These are phyloP conservation scores for Novumbra hubbsi DNA, from an alignment of 2,797 vertebrate species.

Conservation along the genomic window DNA sequence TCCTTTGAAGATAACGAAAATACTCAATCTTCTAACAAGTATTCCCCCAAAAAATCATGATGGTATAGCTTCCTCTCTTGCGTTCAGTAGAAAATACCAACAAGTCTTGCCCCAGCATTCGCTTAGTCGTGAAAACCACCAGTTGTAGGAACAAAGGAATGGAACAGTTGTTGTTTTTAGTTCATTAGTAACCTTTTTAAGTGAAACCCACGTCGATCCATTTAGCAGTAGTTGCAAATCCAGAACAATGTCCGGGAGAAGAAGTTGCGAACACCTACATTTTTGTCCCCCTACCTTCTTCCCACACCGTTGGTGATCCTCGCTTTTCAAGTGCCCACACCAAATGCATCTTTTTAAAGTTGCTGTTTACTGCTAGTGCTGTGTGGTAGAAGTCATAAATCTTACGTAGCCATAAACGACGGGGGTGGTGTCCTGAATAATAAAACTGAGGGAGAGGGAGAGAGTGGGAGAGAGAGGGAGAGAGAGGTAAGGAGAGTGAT, in stretches of 20 bases:
- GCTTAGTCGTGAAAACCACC: constrained; percentile 17
- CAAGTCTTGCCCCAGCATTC: constrained; percentile 12
- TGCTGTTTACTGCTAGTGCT: constrained; percentile 69
- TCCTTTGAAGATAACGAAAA: constrained; percentile 42
- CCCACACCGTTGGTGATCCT: constrained; percentile 76
- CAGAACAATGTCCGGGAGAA: constrained; percentile 57
- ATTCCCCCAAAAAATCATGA: constrained; percentile 10
- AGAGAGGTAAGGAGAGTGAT: constrained; percentile 24
- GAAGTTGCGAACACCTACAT: constrained; percentile 87
- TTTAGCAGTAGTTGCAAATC: constrained; percentile 55
- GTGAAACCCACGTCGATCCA: constrained; percentile 24
- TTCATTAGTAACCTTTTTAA: constrained; percentile 64
- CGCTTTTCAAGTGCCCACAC: constrained; percentile 73
- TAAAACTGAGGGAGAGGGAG: constrained; percentile 60
- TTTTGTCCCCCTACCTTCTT: constrained; percentile 78
- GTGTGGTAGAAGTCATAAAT: constrained; percentile 81
- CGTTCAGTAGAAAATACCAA: not conserved
- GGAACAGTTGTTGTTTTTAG: constrained; percentile 41
- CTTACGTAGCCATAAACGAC: constrained; percentile 80
- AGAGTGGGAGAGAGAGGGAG: constrained; percentile 22
- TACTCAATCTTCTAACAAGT: constrained; percentile 29
- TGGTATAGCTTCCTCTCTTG: not conserved
- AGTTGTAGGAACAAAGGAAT: constrained; percentile 33
- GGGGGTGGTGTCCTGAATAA: constrained; percentile 75
- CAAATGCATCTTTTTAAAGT: constrained; percentile 78